Evolutionary conservation across 2,113 vertebrate genomes (phyloP).

Genomic region (Vidua macroura): DNA sequence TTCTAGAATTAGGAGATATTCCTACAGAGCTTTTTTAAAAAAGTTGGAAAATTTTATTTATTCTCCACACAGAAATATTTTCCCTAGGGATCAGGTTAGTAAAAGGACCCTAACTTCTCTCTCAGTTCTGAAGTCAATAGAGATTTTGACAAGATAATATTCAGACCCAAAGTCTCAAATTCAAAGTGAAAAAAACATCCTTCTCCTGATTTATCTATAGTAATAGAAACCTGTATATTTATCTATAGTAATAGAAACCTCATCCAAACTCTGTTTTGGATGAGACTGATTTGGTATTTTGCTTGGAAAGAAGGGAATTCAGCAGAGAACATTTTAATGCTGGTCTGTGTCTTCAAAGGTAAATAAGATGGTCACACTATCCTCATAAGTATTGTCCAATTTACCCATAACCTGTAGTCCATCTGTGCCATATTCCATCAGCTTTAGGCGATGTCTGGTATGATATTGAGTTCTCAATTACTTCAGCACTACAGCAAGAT

Average conservation of each 20-base stretch:
- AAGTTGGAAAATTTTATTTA: neutral
- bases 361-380: neutral
- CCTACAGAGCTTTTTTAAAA: neutral
- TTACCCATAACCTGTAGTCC: neutral
- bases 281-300: neutral
- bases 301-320: neutral
- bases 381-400: neutral
- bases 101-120: neutral
- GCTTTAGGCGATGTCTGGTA: neutral
- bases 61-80: neutral
- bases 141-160: neutral
- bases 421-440: neutral
- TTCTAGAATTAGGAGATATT: neutral
- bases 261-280: neutral
- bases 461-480: neutral
- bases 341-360: neutral
- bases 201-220: neutral
- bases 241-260: neutral
- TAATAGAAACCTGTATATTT: neutral
- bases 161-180: neutral
- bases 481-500: neutral
- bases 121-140: neutral
- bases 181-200: neutral
- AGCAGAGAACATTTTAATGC: neutral
- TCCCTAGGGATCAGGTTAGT: neutral